Percentiles rank a stretch among this genome's conserved stretches.
These are phyloP conservation scores for Nomada flava DNA, from an alignment of 2,888 invertebrate genomes.

Conservation along the genomic window DNA sequence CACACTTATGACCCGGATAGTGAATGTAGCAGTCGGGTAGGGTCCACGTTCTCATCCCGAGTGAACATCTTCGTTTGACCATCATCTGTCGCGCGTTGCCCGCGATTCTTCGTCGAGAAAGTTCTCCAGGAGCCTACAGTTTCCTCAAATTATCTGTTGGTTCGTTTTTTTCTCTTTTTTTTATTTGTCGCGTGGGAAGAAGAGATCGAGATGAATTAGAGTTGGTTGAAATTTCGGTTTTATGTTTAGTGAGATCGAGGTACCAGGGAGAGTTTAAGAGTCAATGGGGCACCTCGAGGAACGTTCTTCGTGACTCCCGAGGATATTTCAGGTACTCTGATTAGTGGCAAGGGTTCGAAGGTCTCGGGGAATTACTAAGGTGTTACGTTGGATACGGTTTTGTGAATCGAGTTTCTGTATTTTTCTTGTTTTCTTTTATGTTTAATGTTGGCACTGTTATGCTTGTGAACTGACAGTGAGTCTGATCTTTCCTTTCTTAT, in stretches of 20 bases:
- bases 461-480: too few species aligned
- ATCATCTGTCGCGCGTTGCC: constrained; percentile 23
- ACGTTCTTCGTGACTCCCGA: not conserved
- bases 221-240: not conserved
- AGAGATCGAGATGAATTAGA: too few species aligned
- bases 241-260: not conserved
- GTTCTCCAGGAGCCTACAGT: not conserved
- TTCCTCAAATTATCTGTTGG: not conserved
- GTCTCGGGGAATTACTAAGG: too few species aligned
- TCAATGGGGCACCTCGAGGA: constrained; percentile 41
- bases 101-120: not conserved
- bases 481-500: too few species aligned
- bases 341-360: not conserved
- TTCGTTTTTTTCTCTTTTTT: not conserved
- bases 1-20: constrained; percentile 72
- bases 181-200: not conserved
- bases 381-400: too few species aligned
- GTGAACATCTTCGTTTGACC: constrained; percentile 40
- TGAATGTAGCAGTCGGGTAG: constrained; percentile 75
- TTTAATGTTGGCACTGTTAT: too few species aligned
- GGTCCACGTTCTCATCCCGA: constrained; percentile 69
- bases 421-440: too few species aligned
- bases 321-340: constrained; percentile 31
- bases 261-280: not conserved
- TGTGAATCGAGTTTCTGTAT: too few species aligned